Conservation (phyloP, 2,797 vertebrate genomes). For the Anguilla megastoma region DNA sequence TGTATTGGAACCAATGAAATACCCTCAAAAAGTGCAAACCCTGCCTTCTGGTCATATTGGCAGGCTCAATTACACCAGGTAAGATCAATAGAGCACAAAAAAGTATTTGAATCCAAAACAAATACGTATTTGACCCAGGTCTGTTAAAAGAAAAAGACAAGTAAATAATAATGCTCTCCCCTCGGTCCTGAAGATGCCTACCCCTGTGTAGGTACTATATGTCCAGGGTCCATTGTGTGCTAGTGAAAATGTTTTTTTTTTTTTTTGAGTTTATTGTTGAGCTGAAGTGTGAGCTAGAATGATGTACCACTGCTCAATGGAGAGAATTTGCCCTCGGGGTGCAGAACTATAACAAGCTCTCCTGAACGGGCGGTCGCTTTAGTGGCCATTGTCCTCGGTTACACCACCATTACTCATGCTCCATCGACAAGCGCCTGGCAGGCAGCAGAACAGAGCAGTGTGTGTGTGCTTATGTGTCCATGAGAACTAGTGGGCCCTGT, state of each 20-base stretch:
- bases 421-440: not conserved
- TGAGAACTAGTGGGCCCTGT: not conserved
- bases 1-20: no score
- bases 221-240: not conserved
- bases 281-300: not conserved
- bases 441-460: not conserved
- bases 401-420: not conserved
- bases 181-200: not conserved
- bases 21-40: no score
- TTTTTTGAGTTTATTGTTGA: not conserved
- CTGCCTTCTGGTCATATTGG: no score
- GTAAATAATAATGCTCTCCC: not conserved
- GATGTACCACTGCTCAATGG: not conserved
- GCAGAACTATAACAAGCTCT: not conserved
- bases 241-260: not conserved
- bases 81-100: no score
- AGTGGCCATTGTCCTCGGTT: constrained; percentile 5
- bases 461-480: not conserved
- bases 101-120: no score
- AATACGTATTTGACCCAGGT: no score
- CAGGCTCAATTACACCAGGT: no score
- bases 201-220: not conserved
- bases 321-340: not conserved
- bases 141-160: not conserved
- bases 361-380: not conserved